These are phyloP conservation scores for Papilio elwesi DNA, from an alignment of 2,888 invertebrate genomes.

Conservation along the genomic window DNA sequence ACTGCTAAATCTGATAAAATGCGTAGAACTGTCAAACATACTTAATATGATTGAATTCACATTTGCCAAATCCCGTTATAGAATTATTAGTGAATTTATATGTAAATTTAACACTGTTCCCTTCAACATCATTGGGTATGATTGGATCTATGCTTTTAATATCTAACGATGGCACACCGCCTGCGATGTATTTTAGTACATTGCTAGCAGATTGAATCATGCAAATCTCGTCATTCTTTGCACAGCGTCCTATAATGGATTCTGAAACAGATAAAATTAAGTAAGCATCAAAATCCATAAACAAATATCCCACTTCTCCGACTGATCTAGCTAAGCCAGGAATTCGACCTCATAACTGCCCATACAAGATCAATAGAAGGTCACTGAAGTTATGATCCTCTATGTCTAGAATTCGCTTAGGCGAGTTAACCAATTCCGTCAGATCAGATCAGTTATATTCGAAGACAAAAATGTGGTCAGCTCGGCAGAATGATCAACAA, in stretches of 20 bases:
- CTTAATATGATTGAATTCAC: constrained; percentile 5
- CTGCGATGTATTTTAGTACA: neutral
- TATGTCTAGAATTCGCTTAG: no score
- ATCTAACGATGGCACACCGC: constrained; percentile 7
- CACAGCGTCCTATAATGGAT: neutral
- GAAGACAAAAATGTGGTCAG: no score
- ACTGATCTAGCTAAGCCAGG: no score
- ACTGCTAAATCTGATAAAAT: neutral
- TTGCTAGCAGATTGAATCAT: constrained; percentile 3
- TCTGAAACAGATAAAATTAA: neutral
- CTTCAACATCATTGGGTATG: constrained; percentile 11
- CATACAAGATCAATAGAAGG: no score
- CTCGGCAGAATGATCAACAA: no score
- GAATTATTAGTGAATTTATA: constrained; percentile 19
- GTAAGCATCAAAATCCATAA: no score
- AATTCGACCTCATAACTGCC: no score
- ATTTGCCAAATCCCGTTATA: constrained; percentile 3
- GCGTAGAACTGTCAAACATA: neutral
- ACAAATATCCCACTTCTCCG: no score
- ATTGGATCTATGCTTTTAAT: constrained; percentile 10
- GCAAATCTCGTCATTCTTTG: neutral
- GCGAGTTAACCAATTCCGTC: no score
- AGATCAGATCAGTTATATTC: no score
- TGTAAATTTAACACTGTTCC: neutral
- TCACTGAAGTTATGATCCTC: no score